These are phyloP conservation scores for Clepsis dumicolana DNA, from an alignment of 2,888 invertebrate species.

Conservation along the genomic window DNA sequence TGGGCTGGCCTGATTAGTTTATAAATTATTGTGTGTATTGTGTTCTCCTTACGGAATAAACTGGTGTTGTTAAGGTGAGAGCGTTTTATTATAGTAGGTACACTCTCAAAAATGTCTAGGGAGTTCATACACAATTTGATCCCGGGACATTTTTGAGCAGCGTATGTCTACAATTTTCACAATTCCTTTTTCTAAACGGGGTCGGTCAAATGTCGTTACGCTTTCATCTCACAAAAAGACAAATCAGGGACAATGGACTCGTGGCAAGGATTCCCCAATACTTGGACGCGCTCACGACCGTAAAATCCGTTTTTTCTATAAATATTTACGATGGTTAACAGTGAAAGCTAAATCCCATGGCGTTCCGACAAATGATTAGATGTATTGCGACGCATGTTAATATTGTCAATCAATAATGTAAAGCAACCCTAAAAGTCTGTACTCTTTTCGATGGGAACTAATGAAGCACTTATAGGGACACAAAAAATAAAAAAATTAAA, in stretches of 20 bases:
- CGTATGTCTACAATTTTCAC: neutral
- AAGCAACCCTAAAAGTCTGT: too few species aligned
- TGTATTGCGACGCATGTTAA: neutral
- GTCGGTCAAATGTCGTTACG: conserved; percentile 7
- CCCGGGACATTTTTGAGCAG: too few species aligned
- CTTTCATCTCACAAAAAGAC: conserved; percentile 3
- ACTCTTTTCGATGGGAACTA: too few species aligned
- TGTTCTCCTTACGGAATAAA: too few species aligned
- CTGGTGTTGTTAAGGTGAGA: too few species aligned
- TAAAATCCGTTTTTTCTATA: conserved; percentile 11
- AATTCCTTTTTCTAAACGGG: neutral
- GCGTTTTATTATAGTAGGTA: too few species aligned
- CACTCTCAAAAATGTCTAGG: too few species aligned
- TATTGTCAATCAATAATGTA: neutral
- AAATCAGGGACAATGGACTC: conserved; percentile 11
- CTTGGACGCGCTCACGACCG: conserved; percentile 5
- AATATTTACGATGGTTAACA: conserved; percentile 7
- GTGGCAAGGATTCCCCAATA: conserved; percentile 17
- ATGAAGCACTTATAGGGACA: too few species aligned
- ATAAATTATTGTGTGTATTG: too few species aligned
- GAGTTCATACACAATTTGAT: too few species aligned
- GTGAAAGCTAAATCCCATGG: conserved; percentile 7
- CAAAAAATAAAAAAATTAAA: too few species aligned
- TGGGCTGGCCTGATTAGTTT: too few species aligned
- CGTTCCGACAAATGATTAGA: neutral